Evolutionary conservation across 2,113 vertebrate genomes (phyloP), one percentile per base, ranked within the genome.

Genomic region (Poeciliopsis retropinna): DNA sequence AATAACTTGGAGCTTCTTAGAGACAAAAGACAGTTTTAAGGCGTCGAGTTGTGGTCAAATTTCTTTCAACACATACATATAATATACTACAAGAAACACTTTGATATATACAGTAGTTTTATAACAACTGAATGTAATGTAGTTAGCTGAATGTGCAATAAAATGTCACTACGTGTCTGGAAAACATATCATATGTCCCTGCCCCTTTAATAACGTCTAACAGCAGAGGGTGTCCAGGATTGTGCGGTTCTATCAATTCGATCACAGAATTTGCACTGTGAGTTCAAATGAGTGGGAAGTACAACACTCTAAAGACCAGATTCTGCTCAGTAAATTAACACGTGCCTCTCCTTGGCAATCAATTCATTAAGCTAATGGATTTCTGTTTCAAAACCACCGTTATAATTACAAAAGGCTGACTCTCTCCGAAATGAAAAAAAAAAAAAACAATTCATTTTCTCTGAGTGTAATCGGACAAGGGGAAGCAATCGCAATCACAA

Each of bases 341-440:
- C 31, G 70, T 80, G 62, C 62, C 39, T 76, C 80, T 89, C 61
- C 78, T 73, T 65, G 28, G 27, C 15, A 34, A 80, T 82, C 81
- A 79, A 67, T 89, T 85, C 41, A 84, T 91, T 87, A 86, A 71
- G 70, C 68, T 76, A 84, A 90, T 89, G 81, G 73, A 83, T 82
- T 83, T 81, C 63, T 65, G 65, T 76, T 81, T 80, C 75, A 73
- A 72, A 82, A 32, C 70, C 70, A 72, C 10, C 13, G 37, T 67
- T 75, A n/a, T 83, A 81, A 83, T 81, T 87, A 63, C 68, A 67
- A 76, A 62, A 69, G 76, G 75, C 67, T 81, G 66, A 82, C 54
- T 72, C 84, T 73, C 63, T 51, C 80, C 34, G 47, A 12, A 37
- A 37, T 37, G 2, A 66, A 89, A 60, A 87, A 74, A 72, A 81